Base-by-base conservation (phyloP, 2,797 vertebrate species). In the Myripristis murdjan region DNA sequence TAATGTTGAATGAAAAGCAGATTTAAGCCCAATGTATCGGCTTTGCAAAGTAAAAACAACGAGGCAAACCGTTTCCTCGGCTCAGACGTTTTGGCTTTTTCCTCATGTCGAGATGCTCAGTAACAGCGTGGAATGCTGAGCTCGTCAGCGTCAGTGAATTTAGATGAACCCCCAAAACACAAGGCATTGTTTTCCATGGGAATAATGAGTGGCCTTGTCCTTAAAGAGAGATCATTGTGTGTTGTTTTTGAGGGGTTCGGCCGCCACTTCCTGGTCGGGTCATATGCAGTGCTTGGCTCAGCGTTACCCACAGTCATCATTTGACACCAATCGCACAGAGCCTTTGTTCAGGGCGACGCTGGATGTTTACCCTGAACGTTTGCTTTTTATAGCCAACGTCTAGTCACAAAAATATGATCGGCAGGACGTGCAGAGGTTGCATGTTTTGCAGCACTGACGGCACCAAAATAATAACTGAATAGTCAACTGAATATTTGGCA, bases 181-280 rank as follows among this genome's bases (percentile, higher is more conserved):
- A 68, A 83, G 60, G 76, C 90, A 67, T 91, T 87, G 88, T 90
- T 66, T 58, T 67, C 22, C 22, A 2, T 47, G 57, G 22, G 82
- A 68, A 92, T 82, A 92, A 88, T 74, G 83, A 37, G 54, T 0
- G 44, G 66, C 20, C 60, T 91, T 90, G 87, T 92, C 60, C 53
- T 55, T 48, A 47, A 63, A 83, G 55, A 78, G 72, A 64, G 78
- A 76, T 84, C 83, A 88, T 86, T 91, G 89, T 87, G 87, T 81
- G 82, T 72, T 79, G 77, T n/a, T 80, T 56, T 69, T 14, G 72
- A 64, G 58, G 61, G 77, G 39, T 73, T 86, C 81, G 0, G 78
- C 24, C 58, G 77, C 83, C 60, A 77, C 83, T 87, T 92, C 86
- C 90, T 85, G 79, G 63, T 86, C 18, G 63, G 63, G 82, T 87